Percentiles rank a stretch among this genome's conserved stretches.
phyloP scores from a whole-genome alignment of 2,888 invertebrate species.

The Diabrotica balteata region DNA sequence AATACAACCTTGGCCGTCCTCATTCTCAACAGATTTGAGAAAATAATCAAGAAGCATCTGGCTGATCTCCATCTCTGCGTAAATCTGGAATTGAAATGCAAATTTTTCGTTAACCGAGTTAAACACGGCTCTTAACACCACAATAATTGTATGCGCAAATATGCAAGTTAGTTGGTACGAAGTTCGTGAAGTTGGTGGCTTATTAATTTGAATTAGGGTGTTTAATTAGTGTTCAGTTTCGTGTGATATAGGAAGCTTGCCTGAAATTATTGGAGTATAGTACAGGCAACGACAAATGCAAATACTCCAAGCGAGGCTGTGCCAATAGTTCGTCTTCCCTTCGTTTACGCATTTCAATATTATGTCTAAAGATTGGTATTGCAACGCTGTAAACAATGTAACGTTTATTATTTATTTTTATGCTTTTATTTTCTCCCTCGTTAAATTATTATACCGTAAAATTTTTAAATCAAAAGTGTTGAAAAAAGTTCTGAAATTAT shows the following conservation, averaged over 20 bases:
- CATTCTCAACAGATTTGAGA: slow-evolving; percentile 1
- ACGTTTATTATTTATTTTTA: too few species aligned
- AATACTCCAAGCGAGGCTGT: too few species aligned
- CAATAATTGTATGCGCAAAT: slow-evolving; percentile 40
- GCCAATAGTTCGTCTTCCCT: too few species aligned
- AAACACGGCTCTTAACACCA: slow-evolving; percentile 38
- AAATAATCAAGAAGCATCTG: slow-evolving; percentile 29
- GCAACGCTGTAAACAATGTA: too few species aligned
- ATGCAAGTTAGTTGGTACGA: slow-evolving; percentile 36
- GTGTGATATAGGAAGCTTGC: slow-evolving; percentile 33
- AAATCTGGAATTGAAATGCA: slow-evolving; percentile 38
- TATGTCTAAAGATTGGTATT: too few species aligned
- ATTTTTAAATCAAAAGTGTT: too few species aligned
- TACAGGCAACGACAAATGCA: slow-evolving; percentile 12
- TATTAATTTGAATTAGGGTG: slow-evolving; percentile 37
- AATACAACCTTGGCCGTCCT: not conserved
- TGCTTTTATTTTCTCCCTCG: too few species aligned
- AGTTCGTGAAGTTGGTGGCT: slow-evolving; percentile 36
- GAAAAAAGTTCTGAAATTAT: too few species aligned
- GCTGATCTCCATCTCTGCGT: slow-evolving; percentile 21
- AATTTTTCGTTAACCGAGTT: slow-evolving; percentile 38
- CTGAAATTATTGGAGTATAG: slow-evolving; percentile 32
- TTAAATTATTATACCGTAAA: too few species aligned
- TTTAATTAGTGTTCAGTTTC: slow-evolving; percentile 37
- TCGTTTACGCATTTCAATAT: too few species aligned